These are phyloP conservation scores for Erebia aethiops DNA, from an alignment of 2,888 invertebrate species.

Conservation along the genomic window DNA sequence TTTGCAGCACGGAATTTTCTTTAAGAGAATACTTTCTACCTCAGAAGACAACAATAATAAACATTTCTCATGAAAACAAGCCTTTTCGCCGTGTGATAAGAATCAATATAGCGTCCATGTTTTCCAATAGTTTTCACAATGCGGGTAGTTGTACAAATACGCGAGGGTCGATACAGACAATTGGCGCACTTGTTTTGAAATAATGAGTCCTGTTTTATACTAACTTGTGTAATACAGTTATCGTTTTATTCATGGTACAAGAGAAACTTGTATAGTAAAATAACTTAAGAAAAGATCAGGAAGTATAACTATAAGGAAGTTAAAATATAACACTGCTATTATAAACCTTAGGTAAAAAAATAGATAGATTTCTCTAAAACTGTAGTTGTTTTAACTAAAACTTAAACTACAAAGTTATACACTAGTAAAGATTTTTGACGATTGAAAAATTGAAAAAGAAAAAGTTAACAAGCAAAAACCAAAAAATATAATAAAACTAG, in stretches of 20 bases:
- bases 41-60: constrained; percentile 14
- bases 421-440: too few relatives aligned
- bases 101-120: constrained; percentile 11
- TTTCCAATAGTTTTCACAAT: constrained; percentile 17
- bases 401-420: too few relatives aligned
- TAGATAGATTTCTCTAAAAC: too few relatives aligned
- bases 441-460: too few relatives aligned
- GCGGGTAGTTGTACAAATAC: constrained; percentile 24
- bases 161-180: constrained; percentile 34
- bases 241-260: constrained; percentile 14
- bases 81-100: constrained; percentile 13
- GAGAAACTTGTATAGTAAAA: neutral
- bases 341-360: too few relatives aligned
- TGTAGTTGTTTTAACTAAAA: too few relatives aligned
- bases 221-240: constrained; percentile 22
- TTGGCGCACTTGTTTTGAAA: constrained; percentile 33
- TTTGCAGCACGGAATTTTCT: constrained; percentile 54
- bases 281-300: too few relatives aligned
- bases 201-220: constrained; percentile 33
- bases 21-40: constrained; percentile 43
- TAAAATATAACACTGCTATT: too few relatives aligned
- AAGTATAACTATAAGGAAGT: too few relatives aligned
- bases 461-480: too few relatives aligned
- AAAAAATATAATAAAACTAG: too few relatives aligned
- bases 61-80: constrained; percentile 12